Percentiles rank a stretch among this genome's conserved stretches.
phyloP scores from a whole-genome alignment of 2,888 invertebrate genomes.

The Ryuthela nishihirai region DNA sequence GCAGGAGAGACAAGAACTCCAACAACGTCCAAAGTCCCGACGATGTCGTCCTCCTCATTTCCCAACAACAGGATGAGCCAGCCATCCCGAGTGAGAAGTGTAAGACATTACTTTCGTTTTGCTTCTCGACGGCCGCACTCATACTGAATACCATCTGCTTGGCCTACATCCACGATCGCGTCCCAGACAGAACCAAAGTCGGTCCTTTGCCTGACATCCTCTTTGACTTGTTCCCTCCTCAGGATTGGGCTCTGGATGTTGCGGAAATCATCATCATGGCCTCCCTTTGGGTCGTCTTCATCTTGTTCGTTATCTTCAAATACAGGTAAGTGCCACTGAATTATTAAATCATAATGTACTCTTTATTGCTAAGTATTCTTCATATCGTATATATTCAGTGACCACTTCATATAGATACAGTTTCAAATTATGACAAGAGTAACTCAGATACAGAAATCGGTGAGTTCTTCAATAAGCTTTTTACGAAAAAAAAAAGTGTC shows the following conservation, averaged over 20 bases:
- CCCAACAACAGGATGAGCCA: constrained; percentile 47
- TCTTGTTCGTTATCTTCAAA: constrained; percentile 76
- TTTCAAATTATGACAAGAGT: no score
- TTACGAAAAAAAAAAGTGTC: no score
- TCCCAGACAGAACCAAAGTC: constrained; percentile 70
- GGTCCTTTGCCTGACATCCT: constrained; percentile 77
- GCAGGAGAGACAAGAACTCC: constrained; percentile 1
- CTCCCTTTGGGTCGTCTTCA: constrained; percentile 68
- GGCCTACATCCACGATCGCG: constrained; percentile 68
- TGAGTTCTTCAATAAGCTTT: no score
- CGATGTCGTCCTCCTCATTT: not conserved
- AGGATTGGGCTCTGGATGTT: constrained; percentile 72
- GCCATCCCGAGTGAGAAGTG: constrained; percentile 6
- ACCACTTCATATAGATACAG: no score
- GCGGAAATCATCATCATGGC: constrained; percentile 83
- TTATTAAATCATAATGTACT: not conserved
- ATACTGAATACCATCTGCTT: constrained; percentile 32
- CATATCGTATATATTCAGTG: not conserved
- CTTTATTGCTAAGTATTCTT: not conserved
- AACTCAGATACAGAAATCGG: no score
- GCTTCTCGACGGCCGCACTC: constrained; percentile 30
- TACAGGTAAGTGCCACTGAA: constrained; percentile 61
- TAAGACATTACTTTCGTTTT: constrained; percentile 27
- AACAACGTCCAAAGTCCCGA: no score
- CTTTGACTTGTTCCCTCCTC: constrained; percentile 66